Conservation (phyloP, 2,797 vertebrate species). For the Pogonophryne albipinna region DNA sequence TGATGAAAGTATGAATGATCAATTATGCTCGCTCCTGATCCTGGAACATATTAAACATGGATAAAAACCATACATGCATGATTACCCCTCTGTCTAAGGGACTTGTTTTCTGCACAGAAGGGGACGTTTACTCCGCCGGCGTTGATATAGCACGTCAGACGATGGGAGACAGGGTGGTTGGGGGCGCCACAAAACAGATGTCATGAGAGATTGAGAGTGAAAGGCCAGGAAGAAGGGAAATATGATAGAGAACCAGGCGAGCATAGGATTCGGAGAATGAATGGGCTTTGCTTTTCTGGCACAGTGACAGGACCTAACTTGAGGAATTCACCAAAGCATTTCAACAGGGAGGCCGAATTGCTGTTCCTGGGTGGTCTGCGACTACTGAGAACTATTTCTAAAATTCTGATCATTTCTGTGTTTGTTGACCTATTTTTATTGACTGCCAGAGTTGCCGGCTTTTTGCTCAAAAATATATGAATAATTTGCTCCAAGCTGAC, state of each 20-base stretch:
- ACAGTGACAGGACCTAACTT: conserved; percentile 71
- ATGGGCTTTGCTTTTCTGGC: conserved; percentile 72
- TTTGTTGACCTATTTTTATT: conserved; percentile 39
- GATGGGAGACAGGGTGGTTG: conserved; percentile 49
- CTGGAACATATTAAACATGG: conserved; percentile 60
- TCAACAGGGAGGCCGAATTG: conserved; percentile 68
- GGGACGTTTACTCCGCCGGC: conserved; percentile 40
- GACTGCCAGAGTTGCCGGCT: conserved; percentile 14
- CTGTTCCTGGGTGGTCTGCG: conserved; percentile 80
- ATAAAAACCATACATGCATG: conserved; percentile 59
- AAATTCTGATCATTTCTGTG: conserved; percentile 56
- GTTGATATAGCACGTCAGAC: conserved; percentile 52
- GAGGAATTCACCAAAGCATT: conserved; percentile 77
- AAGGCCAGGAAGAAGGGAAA: conserved; percentile 69
- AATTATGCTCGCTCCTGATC: conserved; percentile 63
- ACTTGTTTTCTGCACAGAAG: conserved; percentile 44
- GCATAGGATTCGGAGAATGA: conserved; percentile 40
- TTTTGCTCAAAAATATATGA: conserved; percentile 15
- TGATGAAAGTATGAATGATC: conserved; percentile 63
- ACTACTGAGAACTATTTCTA: conserved; percentile 70
- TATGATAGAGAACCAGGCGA: conserved; percentile 65
- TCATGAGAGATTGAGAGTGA: conserved; percentile 70
- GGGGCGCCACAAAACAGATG: conserved; percentile 74
- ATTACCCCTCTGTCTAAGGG: conserved; percentile 25
- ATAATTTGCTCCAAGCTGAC: conserved; percentile 22